These are phyloP conservation scores for Imbricaverruca yamaguchii DNA, from an alignment of 2,888 invertebrate genomes.

Conservation along the genomic window DNA sequence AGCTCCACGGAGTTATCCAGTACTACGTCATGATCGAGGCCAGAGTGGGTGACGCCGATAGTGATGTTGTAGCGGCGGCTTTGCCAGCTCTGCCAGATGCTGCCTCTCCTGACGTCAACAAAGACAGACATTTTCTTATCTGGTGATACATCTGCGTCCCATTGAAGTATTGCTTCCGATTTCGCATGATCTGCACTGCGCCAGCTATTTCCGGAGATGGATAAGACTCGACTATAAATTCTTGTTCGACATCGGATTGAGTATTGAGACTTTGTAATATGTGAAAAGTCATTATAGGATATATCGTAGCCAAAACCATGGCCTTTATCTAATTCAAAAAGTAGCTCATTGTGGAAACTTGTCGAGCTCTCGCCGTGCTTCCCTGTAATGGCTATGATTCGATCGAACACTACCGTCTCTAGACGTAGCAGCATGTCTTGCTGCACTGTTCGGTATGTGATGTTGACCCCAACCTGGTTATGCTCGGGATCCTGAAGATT, in stretches of 20 bases:
- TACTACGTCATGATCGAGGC: background rate
- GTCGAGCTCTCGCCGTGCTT: background rate
- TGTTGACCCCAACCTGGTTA: background rate
- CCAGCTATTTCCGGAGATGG: background rate
- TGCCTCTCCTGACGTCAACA: background rate
- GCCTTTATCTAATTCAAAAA: background rate
- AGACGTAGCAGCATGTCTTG: background rate
- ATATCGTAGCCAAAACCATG: background rate
- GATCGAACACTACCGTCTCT: background rate
- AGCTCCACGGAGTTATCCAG: background rate
- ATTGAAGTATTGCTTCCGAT: background rate
- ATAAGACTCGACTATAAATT: background rate
- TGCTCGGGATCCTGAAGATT: background rate
- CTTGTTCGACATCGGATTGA: background rate
- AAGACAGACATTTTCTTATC: background rate
- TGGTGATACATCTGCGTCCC: background rate
- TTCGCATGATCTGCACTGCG: background rate
- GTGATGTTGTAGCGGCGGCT: background rate
- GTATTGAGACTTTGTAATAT: background rate
- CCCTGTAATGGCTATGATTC: background rate
- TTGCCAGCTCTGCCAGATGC: constrained; percentile 9
- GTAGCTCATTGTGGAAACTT: background rate
- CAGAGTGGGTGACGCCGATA: background rate
- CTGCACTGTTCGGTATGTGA: background rate
- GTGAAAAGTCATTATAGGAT: background rate